A percentile compares a stretch with the other conserved stretches of the same genome.
These are phyloP conservation scores for Channa striata DNA, from an alignment of 2,797 vertebrate species.

Conservation along the genomic window DNA sequence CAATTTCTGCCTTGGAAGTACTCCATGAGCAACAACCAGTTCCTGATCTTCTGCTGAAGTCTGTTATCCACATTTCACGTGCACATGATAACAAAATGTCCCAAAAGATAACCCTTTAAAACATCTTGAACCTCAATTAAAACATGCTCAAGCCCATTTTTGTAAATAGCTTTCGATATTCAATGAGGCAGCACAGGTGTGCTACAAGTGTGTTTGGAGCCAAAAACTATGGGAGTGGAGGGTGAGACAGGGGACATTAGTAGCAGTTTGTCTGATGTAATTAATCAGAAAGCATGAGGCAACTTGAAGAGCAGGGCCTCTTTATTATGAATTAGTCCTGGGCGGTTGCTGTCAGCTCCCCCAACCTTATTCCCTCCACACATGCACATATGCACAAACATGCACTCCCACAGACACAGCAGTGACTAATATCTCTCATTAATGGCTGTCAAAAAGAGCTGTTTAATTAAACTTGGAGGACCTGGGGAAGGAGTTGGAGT, in stretches of 20 bases:
- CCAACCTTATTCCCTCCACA: not conserved
- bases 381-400: constrained; percentile 24
- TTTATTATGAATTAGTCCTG: constrained; percentile 69
- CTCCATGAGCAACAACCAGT: constrained; percentile 48
- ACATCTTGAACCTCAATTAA: constrained; percentile 29
- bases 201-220: constrained; percentile 32
- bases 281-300: constrained; percentile 73
- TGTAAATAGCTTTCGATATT: constrained; percentile 37
- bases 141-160: constrained; percentile 30
- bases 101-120: constrained; percentile 26
- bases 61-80: constrained; percentile 49
- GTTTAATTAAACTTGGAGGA: constrained; percentile 79
- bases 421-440: constrained; percentile 79
- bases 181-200: constrained; percentile 34
- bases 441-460: constrained; percentile 73
- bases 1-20: constrained; percentile 35
- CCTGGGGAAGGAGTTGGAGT: constrained; percentile 41
- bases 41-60: constrained; percentile 52
- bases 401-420: constrained; percentile 16
- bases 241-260: constrained; percentile 48
- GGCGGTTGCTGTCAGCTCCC: constrained; percentile 26
- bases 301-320: constrained; percentile 53
- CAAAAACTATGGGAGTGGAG: constrained; percentile 26
- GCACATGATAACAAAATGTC: constrained; percentile 16
- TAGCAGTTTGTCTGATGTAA: constrained; percentile 68